These are phyloP conservation scores for Muscidifurax raptorellus DNA, from an alignment of 1,140 invertebrate species.

Conservation along the genomic window DNA sequence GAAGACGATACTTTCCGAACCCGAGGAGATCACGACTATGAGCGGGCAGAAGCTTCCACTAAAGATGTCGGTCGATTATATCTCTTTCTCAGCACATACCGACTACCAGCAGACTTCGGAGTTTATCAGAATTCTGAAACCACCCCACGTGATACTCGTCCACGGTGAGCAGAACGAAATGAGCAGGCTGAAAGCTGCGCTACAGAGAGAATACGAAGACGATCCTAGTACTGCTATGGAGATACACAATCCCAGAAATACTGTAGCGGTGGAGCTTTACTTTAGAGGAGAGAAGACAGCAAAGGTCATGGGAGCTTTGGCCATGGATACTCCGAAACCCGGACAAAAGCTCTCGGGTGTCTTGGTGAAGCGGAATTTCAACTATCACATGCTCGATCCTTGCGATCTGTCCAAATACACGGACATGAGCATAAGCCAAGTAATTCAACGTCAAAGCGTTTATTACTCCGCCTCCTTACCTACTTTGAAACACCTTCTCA, in stretches of 20 bases:
- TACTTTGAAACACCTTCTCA: slow-evolving; percentile 88
- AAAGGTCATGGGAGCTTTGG: slow-evolving; percentile 96
- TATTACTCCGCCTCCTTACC: slow-evolving; percentile 87
- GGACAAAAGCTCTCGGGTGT: slow-evolving; percentile 92
- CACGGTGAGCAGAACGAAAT: slow-evolving; percentile 99
- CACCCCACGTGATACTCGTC: slow-evolving; percentile 96
- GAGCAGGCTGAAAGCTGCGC: slow-evolving; percentile 94
- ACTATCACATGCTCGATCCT: slow-evolving; percentile 96
- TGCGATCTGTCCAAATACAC: slow-evolving; percentile 96
- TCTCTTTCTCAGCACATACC: slow-evolving; percentile 99
- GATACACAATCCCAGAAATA: slow-evolving; percentile 97
- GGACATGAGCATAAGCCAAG: slow-evolving; percentile 93
- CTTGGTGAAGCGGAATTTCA: slow-evolving; percentile 98
- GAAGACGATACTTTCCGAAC: slow-evolving; percentile 97
- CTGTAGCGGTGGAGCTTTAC: slow-evolving; percentile 92
- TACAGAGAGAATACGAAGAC: slow-evolving; percentile 96
- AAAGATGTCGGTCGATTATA: slow-evolving; percentile 99
- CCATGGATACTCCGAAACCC: slow-evolving; percentile 87
- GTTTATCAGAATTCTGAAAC: slow-evolving; percentile 95
- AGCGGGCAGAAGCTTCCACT: slow-evolving; percentile 96
- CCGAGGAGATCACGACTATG: slow-evolving; percentile 97
- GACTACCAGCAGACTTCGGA: slow-evolving; percentile 99
- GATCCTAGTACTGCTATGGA: slow-evolving; percentile 90
- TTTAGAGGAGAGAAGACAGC: slow-evolving; percentile 98
- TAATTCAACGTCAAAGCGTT: slow-evolving; percentile 93